Evolutionary conservation across 1,140 invertebrate species (phyloP), one percentile per base, ranked within the genome.

Genomic region (Calephelis virginiensis): DNA sequence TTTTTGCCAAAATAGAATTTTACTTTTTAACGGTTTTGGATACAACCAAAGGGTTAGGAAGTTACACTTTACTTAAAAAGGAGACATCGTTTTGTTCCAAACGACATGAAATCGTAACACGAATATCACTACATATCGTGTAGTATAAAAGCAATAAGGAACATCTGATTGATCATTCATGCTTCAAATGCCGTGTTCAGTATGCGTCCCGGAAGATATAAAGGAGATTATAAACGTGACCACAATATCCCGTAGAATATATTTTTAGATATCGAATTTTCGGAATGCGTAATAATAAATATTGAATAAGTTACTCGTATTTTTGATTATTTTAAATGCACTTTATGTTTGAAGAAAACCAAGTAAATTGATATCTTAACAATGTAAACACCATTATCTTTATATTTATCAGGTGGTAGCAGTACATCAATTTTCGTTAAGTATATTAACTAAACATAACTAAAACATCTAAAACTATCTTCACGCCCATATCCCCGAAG

Each of bases 81-180:
- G 12, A 43, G 40, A 6, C 3, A 28, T 46, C 13, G 38, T 12
- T 14, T 28, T 40, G 6, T 40, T 61, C 8, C n/a, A 59, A 6
- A 66, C 14, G 61, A 66, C 13, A 72, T 64, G 56, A 8, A 13
- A n/a, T 13, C 1, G 12, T 53, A 61, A 75, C 0, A 61, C 50
- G 37, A 70, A 48, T 12, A 38, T 37, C 10, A 28, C 28, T 28
- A 4, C 66, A 67, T 45, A 37, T 77, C 75, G 75, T 70, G 17
- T 11, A 12, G 7, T 70, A 28, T 71, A 74, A 77, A 75, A 50
- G 63, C 53, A 64, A 64, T 76, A 77, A 79, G 73, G 66, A 73
- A 74, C 72, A 73, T 70, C 69, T 73, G 70, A 72, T 69, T 70
- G 68, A 74, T 69, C 72, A 73, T 74, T 73, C 74, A 71, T 72